Base-by-base conservation (phyloP, 2,113 vertebrate genomes). In the Indri indri region DNA sequence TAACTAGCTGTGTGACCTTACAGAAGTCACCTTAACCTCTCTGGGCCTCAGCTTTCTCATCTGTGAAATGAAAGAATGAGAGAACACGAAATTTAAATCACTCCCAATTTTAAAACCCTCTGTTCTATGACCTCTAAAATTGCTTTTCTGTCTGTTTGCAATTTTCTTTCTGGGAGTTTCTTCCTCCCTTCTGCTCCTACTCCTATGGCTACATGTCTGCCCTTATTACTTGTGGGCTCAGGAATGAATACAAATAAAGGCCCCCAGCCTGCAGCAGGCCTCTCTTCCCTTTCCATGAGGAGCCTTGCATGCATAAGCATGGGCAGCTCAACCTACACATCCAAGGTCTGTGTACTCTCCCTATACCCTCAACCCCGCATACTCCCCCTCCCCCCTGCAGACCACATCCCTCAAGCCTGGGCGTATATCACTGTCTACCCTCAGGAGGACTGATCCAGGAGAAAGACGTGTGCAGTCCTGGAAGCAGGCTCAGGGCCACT, bases 51-150 rank as follows among this genome's bases (percentile, higher is more conserved):
- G 4, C 71, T 86, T 91, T 65, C 77, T 96, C 71, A 90, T 85
- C 88, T 95, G 45, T 94, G 93, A 94, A 96, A 92, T 88, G 92
- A 96, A 96, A 94, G 22, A 91, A 86, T 73, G n/a, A 94, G 23
- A 79, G 22, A 97, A 89, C 40, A 73, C 59, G 54, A 82, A 97
- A 86, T 82, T 40, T 91, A 82, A 94, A 84, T 80, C 42, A 92
- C 54, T 57, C 94, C 32, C 54, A 40, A 42, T 88, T 97, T 42
- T 66, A 88, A 88, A 80, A 54, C 68, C 13, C 37, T 73, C 52
- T 84, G 22, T 85, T 94, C 85, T 91, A 34, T 91, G 79, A 82
- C 61, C 54, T 95, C 87, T 85, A 93, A 94, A 96, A 93, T 61
- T 88, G 45, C 14, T 52, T 80, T 95, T 52, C 42, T 94, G 68